Conservation (phyloP, 2,113 vertebrate genomes). For the pig (Sus scrofa) region T2T-Sscrofa CM000814.6:144887001-144887500, state of each 20-base stretch:
- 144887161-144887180: not conserved
- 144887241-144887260: not conserved
- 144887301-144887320: not conserved
- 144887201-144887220: accelerated
- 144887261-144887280: not conserved
- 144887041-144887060: not conserved
- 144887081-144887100: not conserved
- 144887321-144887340: not conserved
- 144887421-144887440: not conserved
- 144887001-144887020: no score
- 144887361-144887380: not conserved
- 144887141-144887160: not conserved
- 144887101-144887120: not conserved
- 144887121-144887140: not conserved
- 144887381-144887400: not conserved
- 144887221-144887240: no score
- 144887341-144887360: not conserved
- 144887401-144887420: not conserved
- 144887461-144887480: accelerated
- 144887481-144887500: not conserved
- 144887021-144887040: not conserved
- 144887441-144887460: not conserved
- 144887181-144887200: accelerated
- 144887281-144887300: not conserved
- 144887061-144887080: no score